These are phyloP conservation scores for Oreochromis grahami DNA, from an alignment of 2,797 vertebrate genomes.

Conservation along the genomic window DNA sequence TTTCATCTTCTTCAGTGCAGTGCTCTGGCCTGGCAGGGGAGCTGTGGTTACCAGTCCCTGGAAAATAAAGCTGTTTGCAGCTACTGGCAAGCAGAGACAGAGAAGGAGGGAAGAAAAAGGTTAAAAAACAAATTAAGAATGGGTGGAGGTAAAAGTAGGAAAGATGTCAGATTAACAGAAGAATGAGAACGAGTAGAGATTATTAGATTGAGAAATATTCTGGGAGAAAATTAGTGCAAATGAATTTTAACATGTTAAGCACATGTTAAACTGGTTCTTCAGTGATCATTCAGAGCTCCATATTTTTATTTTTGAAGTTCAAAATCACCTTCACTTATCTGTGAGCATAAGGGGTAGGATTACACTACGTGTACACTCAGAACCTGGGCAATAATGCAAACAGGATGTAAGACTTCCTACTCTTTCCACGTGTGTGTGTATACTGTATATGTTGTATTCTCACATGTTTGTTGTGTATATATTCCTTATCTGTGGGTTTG, in stretches of 20 bases:
- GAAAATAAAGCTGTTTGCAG: conserved; percentile 44
- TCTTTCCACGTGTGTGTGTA: neutral
- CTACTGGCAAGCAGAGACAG: neutral
- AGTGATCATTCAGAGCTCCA: neutral
- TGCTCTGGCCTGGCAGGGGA: conserved; percentile 55
- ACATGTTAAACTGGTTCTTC: neutral
- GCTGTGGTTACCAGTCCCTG: conserved; percentile 55
- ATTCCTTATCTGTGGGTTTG: conserved; percentile 3
- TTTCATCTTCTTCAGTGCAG: conserved; percentile 73
- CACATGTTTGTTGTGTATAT: neutral
- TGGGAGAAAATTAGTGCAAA: neutral
- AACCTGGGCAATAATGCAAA: conserved; percentile 5
- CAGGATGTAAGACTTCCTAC: conserved; percentile 6
- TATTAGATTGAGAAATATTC: neutral
- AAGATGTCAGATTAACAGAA: neutral
- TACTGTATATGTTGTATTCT: neutral
- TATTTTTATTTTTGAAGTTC: neutral
- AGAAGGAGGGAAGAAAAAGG: neutral
- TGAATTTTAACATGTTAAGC: neutral
- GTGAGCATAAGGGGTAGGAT: neutral
- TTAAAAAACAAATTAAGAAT: neutral
- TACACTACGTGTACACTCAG: neutral
- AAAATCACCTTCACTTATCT: neutral
- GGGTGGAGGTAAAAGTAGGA: neutral
- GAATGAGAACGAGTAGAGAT: neutral